Conservation (phyloP, 2,888 invertebrate genomes). For the Azorinus chamasolen region DNA sequence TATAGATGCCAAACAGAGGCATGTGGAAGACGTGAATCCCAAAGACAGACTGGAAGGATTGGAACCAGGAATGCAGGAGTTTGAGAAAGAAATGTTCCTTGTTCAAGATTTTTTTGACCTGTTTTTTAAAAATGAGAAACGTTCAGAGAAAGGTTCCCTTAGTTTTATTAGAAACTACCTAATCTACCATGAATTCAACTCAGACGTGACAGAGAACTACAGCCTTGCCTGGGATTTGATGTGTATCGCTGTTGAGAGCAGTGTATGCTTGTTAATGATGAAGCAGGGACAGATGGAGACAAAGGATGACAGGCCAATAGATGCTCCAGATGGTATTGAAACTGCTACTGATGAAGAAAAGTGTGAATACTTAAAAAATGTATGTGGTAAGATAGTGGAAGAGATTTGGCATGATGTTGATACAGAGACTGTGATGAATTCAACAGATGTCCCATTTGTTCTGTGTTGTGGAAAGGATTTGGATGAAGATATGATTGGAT, state of each 20-base stretch:
- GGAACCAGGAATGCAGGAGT: conserved; percentile 46
- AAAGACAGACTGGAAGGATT: conserved; percentile 38
- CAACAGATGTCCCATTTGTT: not conserved
- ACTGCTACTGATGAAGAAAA: conserved; percentile 2
- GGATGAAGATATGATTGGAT: conserved; percentile 15
- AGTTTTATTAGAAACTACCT: conserved; percentile 41
- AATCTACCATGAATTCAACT: conserved; percentile 47
- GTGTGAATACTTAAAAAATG: conserved; percentile 13
- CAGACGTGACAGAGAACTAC: conserved; percentile 50
- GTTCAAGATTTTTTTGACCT: conserved; percentile 42
- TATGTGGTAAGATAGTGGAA: conserved; percentile 7
- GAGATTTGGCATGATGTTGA: conserved; percentile 23
- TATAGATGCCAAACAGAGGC: too few species aligned
- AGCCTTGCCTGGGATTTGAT: conserved; percentile 59
- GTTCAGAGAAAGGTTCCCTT: conserved; percentile 28
- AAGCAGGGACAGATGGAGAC: not conserved
- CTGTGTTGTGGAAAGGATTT: conserved; percentile 33
- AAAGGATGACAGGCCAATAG: conserved; percentile 17
- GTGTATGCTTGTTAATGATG: conserved; percentile 10
- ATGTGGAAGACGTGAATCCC: too few species aligned
- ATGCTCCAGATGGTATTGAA: conserved; percentile 25
- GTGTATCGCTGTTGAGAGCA: conserved; percentile 30
- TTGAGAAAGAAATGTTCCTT: conserved; percentile 53
- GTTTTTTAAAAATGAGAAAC: conserved; percentile 39
- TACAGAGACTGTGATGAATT: conserved; percentile 11